Base-by-base conservation (phyloP, 1,140 invertebrate species). In the Stegodyphus dumicola region DNA sequence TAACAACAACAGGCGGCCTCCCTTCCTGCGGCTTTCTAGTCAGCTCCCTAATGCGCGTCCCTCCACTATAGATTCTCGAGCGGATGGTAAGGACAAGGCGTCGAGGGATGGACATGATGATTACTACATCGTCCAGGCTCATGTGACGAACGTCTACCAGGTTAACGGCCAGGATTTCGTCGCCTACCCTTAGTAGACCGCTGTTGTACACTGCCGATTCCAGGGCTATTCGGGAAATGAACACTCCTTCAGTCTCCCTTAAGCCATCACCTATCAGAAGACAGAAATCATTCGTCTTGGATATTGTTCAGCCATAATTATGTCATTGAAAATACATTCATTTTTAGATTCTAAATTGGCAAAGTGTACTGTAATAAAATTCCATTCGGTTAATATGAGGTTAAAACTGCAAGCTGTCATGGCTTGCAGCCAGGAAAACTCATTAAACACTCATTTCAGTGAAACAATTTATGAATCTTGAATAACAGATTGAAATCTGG, bases 91-190 rank as follows among this genome's bases (percentile, higher is more conserved):
- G 93, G 48, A 99, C 94, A 88, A 99, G 93, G 88, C 98, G 93
- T 89, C 97, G 93, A 1, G 98, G 98, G 91, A 99, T 99, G 88
- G 97, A 99, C 96, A 99, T 99, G 88, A 99, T 96, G 88, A 99
- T 98, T 77, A 99, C 98, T 65, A 99, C 98, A 91, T 99, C 98
- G 90, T 99, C 98, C 87, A 99, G 92, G 87, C 96, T 97, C 97
- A 99, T 99, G 89, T 96, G 94, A 79, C 96, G 95, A 87, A 99
- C 98, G 90, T 99, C 97, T 73, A 99, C 98, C 89, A 98, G 92
- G 92, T 99, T 99, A 56, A 99, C 97, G 6, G 97, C 97, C 87
- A 99, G 91, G 89, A 99, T 99, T 92, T 99, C 98, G 91, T 99
- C 98, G n/a, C 98, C 98, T 7, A 99, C 97, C 91, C 96, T 95